Evolutionary conservation across 2,113 vertebrate species (phyloP).

Genomic region (Pollimyrus isidori): DNA sequence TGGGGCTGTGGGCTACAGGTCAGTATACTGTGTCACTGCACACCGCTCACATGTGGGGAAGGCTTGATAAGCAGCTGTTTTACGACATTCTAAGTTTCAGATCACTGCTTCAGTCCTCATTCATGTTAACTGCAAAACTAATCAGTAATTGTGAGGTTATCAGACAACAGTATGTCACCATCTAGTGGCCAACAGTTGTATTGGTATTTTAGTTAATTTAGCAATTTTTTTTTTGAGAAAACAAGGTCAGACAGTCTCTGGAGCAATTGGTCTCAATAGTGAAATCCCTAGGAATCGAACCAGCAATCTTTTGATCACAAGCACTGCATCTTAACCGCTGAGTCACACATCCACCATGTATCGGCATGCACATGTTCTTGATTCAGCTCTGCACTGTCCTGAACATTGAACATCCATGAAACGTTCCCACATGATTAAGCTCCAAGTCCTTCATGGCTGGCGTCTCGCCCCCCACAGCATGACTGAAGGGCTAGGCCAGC

Average conservation of each 20-base stretch:
- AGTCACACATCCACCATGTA: background rate
- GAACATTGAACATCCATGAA: background rate
- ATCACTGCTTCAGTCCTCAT: background rate
- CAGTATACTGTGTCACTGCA: slow-evolving; percentile 9
- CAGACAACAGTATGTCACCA: slow-evolving; percentile 36
- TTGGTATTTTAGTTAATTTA: background rate
- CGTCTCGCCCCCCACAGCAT: slow-evolving; percentile 63
- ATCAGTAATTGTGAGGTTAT: background rate
- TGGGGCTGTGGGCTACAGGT: slow-evolving; percentile 86
- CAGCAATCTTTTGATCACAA: background rate
- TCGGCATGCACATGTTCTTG: background rate
- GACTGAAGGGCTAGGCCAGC: slow-evolving; percentile 89
- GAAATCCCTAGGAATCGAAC: background rate
- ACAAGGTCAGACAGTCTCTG: background rate
- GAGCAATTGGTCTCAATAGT: background rate
- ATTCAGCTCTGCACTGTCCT: background rate
- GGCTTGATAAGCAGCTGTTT: slow-evolving; percentile 51
- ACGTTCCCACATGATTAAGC: background rate
- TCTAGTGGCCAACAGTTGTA: slow-evolving; percentile 39
- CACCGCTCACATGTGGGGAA: background rate
- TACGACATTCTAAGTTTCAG: slow-evolving; percentile 44
- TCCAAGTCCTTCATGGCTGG: background rate
- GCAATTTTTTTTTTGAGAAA: background rate
- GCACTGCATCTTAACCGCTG: background rate
- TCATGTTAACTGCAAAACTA: slow-evolving; percentile 8